Evolutionary conservation across 2,888 invertebrate species (phyloP), one percentile per base, ranked within the genome.

Genomic region (Nomada fabriciana): DNA sequence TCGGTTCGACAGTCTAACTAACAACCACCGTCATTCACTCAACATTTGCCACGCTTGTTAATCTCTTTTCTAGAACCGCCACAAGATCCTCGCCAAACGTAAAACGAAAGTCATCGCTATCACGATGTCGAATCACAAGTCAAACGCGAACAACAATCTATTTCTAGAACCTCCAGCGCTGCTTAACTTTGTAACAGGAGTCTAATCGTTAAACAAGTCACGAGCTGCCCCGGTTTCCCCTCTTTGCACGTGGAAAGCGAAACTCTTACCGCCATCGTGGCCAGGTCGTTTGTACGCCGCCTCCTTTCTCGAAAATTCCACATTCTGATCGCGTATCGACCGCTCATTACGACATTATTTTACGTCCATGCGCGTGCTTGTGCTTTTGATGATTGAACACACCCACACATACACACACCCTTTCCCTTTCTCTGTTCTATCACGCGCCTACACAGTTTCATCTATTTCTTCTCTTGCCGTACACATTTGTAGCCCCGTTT

Each of bases 261-360:
- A 64, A 69, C 64, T 63, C 57, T 63, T 75, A 4, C 71, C 60
- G 57, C 36, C 65, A 11, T 13, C 69, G 29, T 53, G 52, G 63
- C 55, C 60, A 71, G 47, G 42, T 36, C 29, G n/a, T 36, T 53
- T 42, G 50, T 68, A 69, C 55, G 25, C 73, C n/a, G 61, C 18
- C 71, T 76, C 71, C 73, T 71, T 78, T 71, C 78, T 75, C 60
- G 52, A 23, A 68, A 74, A 68, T 57, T 69, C 73, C 61, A 74
- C 70, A 86, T 86, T 81, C 86, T 23, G 29, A 13, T 36, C 60
- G 84, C 78, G 84, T 78, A 81, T 86, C 77, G 80, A 75, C 75
- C 72, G 73, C 73, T 83, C 73, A 69, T 85, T 80, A 80, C 82
- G 76, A 85, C 85, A 83, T 80, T 77, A 76, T 69, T 76, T 74